phyloP scores from a whole-genome alignment of 2,113 vertebrate species.

The Carlito syrichta region DNA sequence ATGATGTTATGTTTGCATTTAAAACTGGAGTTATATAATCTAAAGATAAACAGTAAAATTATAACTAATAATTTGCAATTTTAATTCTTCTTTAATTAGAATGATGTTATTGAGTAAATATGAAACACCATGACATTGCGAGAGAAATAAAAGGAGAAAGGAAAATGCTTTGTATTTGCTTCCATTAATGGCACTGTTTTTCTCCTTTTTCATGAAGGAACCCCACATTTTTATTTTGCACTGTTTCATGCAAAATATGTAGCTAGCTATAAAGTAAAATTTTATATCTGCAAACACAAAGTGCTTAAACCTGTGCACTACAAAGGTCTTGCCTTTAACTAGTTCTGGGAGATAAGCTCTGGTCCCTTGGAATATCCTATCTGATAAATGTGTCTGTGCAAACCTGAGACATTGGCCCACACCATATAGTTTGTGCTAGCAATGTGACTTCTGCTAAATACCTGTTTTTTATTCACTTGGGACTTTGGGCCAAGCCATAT shows the following conservation, averaged over 20 bases:
- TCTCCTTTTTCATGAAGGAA: not conserved
- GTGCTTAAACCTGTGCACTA: not conserved
- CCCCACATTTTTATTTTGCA: not conserved
- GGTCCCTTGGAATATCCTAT: not conserved
- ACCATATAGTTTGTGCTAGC: not conserved
- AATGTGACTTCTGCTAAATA: not conserved
- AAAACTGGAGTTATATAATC: not conserved
- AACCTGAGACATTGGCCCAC: not conserved
- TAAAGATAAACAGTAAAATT: not conserved
- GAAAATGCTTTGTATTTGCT: not conserved
- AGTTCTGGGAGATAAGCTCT: not conserved
- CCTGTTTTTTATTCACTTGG: not conserved
- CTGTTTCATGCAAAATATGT: not conserved
- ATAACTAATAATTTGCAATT: not conserved
- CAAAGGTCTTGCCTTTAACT: not conserved
- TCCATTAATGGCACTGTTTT: not conserved
- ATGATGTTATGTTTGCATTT: not conserved
- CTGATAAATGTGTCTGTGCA: not conserved
- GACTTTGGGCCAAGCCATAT: not conserved
- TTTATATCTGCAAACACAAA: not conserved
- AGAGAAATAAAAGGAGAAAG: not conserved
- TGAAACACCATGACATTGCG: not conserved
- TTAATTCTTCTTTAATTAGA: not conserved
- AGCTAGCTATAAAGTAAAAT: not conserved
- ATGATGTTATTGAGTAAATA: not conserved